Percentiles rank a stretch among this genome's conserved stretches.
These are phyloP conservation scores for Pterocles orientalis DNA, from an alignment of 2,113 vertebrate genomes.

Conservation along the genomic window DNA sequence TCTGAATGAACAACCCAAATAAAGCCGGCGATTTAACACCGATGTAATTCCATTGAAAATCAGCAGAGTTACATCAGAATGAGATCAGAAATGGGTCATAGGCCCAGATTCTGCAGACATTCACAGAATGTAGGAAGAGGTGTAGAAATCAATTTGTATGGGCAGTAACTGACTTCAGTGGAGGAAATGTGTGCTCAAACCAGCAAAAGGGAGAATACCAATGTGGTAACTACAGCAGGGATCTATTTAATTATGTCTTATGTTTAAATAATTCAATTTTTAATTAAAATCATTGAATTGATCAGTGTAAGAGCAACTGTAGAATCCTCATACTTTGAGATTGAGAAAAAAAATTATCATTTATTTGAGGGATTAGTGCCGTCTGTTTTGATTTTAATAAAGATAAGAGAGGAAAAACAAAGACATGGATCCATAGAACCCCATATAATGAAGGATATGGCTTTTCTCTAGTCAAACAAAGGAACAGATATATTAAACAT, in stretches of 20 bases:
- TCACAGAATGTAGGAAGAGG: slow-evolving; percentile 29
- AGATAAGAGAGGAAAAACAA: slow-evolving; percentile 71
- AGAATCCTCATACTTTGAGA: slow-evolving; percentile 64
- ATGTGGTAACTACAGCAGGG: slow-evolving; percentile 55
- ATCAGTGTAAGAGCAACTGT: slow-evolving; percentile 63
- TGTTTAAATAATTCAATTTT: slow-evolving; percentile 67
- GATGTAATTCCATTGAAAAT: slow-evolving; percentile 40
- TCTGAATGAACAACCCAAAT: slow-evolving; percentile 9
- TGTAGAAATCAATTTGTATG: slow-evolving; percentile 56
- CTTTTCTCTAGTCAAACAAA: slow-evolving; percentile 51
- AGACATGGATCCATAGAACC: slow-evolving; percentile 51
- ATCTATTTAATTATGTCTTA: slow-evolving; percentile 62
- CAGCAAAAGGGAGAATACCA: background rate
- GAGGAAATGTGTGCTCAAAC: slow-evolving; percentile 22
- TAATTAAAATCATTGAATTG: slow-evolving; percentile 77
- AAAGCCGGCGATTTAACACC: background rate
- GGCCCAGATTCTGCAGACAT: slow-evolving; percentile 38
- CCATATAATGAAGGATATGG: slow-evolving; percentile 37
- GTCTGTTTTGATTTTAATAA: slow-evolving; percentile 78
- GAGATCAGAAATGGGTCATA: slow-evolving; percentile 35
- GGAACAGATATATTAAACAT: slow-evolving; percentile 63
- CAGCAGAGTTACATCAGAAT: slow-evolving; percentile 34
- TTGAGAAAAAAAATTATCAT: slow-evolving; percentile 73
- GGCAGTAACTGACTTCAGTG: background rate
- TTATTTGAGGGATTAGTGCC: slow-evolving; percentile 67